Evolutionary conservation across 2,113 vertebrate species (phyloP), one percentile per base, ranked within the genome.

Genomic region (Brienomyrus longianalis): DNA sequence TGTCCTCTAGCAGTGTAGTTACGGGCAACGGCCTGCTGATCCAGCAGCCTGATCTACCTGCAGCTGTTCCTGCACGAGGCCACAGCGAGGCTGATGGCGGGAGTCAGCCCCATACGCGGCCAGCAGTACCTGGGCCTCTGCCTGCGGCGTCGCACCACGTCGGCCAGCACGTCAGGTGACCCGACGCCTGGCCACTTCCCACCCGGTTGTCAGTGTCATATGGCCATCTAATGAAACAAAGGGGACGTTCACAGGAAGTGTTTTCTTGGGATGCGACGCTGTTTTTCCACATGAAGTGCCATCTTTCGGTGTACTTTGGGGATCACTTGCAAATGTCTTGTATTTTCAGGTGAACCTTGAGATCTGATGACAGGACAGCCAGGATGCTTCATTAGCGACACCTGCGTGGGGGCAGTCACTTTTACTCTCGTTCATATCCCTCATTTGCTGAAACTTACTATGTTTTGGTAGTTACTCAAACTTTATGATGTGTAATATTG

Each of bases 21-120:
- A 9, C 27, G 1, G 21, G 31, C 45, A 13, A 10, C 23, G 70
- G 21, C 74, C 48, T 50, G 27, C 47, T 54, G 43, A 74, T 90
- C 48, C 66, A 48, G 88, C 80, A 56, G 62, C 89, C 90, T 48
- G n/a, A 83, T 91, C 87, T 74, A 35, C 80, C 80, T 91, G 86
- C 93, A 99, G 98, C 97, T 99, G 89, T 99, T 99, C 91, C 96
- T 99, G 6, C 98, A 99, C 0, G 98, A 99, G 95, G 98, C 98
- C 88, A 99, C 98, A 0, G 98, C 98, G 90, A 94, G 98, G 91
- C 95, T 99, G 86, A 99, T 99, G 98, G 98, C 98, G 0, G 97
- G 98, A 11, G 98, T 98, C 93, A 98, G 98, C 93, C 98, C 98
- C 87, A 97, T 98, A 0, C 95, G 98, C 48, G 99, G 98, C 27